A percentile compares a stretch with the other conserved stretches of the same genome.
Evolutionary conservation across 2,113 vertebrate species (phyloP).

Genomic region (Anarhynchus alexandrinus): DNA sequence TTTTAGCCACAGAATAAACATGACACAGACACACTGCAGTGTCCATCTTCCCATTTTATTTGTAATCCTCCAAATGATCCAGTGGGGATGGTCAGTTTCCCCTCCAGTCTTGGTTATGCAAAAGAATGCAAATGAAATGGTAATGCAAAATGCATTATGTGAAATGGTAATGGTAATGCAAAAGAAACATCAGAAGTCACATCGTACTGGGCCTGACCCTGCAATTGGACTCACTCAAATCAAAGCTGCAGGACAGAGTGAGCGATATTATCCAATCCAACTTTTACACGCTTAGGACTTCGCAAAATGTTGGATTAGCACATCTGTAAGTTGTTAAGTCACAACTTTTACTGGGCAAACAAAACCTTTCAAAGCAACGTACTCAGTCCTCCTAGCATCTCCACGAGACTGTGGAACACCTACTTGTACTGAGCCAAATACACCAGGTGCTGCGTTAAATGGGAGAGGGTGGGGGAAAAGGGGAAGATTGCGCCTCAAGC

Average conservation of each 20-base stretch:
- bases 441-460: not conserved
- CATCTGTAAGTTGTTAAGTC: not conserved
- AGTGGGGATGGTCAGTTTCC: not conserved
- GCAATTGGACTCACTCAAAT: not conserved
- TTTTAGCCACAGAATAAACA: not conserved
- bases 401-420: not conserved
- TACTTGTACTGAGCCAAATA: not conserved
- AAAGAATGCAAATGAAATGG: no score
- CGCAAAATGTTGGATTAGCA: not conserved
- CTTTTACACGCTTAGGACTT: not conserved
- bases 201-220: not conserved
- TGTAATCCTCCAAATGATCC: not conserved
- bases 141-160: no score
- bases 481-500: not conserved
- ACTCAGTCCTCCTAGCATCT: not conserved
- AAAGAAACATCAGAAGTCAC: not conserved
- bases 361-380: not conserved
- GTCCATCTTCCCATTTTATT: slow-evolving; percentile 54
- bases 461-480: not conserved
- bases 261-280: not conserved
- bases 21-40: not conserved
- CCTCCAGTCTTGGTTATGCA: not conserved
- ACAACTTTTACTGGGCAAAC: not conserved
- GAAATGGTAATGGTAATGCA: no score
- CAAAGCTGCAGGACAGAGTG: not conserved